phyloP scores from a whole-genome alignment of 2,797 vertebrate genomes.

The Glyptemys insculpta region DNA sequence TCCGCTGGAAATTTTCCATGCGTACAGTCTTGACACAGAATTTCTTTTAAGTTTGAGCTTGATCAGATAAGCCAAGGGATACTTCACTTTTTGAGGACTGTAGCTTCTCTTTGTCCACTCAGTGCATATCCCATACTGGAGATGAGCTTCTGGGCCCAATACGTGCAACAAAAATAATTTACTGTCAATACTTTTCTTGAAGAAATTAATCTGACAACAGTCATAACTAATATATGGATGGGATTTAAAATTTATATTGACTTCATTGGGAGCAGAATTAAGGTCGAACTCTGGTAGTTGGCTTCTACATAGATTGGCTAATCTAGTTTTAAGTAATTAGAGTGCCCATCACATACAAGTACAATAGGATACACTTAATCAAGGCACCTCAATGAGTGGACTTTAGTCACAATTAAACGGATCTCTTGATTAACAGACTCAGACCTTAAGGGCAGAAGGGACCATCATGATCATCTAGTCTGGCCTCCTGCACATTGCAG shows the following conservation, averaged over 20 bases:
- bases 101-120: background rate
- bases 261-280: slow-evolving; percentile 22
- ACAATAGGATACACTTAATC: slow-evolving; percentile 1
- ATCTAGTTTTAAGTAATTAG: background rate
- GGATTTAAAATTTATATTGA: too few relatives aligned
- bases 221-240: background rate
- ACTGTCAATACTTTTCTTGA: background rate
- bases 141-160: background rate
- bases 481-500: background rate
- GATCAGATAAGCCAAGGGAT: background rate
- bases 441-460: background rate
- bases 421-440: background rate
- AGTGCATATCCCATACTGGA: background rate
- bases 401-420: slow-evolving; percentile 28
- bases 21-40: background rate
- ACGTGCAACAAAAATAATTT: background rate
- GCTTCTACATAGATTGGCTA: slow-evolving; percentile 6
- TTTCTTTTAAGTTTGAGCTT: fast-evolving
- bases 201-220: background rate
- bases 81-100: background rate
- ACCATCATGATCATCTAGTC: background rate
- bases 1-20: background rate
- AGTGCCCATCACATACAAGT: background rate
- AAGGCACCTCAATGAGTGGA: background rate
- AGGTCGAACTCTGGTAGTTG: background rate